Evolutionary conservation across 2,888 invertebrate species (phyloP).

Genomic region (Philereme transversata): DNA sequence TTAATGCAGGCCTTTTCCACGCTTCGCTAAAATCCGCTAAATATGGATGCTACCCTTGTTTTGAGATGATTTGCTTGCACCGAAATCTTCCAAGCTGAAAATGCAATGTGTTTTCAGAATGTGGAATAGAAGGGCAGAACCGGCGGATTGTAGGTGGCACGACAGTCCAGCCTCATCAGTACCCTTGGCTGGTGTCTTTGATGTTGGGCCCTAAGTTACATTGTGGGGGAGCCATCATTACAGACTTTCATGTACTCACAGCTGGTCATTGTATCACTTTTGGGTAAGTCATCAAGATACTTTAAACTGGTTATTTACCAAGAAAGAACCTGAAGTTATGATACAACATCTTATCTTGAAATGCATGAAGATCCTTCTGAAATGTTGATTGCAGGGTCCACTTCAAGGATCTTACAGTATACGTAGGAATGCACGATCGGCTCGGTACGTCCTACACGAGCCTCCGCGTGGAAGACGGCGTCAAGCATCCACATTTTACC

Average conservation of each 20-base stretch:
- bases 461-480: constrained; percentile 54
- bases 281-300: constrained; percentile 60
- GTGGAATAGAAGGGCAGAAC: constrained; percentile 68
- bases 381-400: constrained; percentile 57
- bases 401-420: constrained; percentile 65
- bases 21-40: no score
- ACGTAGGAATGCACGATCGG: constrained; percentile 81
- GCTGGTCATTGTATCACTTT: constrained; percentile 85
- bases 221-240: constrained; percentile 85
- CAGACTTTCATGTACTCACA: constrained; percentile 79
- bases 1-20: no score
- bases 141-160: constrained; percentile 83
- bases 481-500: constrained; percentile 78
- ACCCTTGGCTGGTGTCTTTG: constrained; percentile 83
- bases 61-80: neutral
- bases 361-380: neutral
- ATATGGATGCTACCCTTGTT: no score
- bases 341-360: no score
- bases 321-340: no score
- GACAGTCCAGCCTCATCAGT: constrained; percentile 75
- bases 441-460: constrained; percentile 58
- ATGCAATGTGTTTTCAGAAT: constrained; percentile 52
- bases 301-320: no score
- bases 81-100: neutral
- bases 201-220: constrained; percentile 74